Evolutionary conservation across 30 jellyfish, hydroid and myxozoan genomes (phyloP), one percentile per base, ranked within the genome.

Genomic region (Pseudorhiza aurosa): DNA sequence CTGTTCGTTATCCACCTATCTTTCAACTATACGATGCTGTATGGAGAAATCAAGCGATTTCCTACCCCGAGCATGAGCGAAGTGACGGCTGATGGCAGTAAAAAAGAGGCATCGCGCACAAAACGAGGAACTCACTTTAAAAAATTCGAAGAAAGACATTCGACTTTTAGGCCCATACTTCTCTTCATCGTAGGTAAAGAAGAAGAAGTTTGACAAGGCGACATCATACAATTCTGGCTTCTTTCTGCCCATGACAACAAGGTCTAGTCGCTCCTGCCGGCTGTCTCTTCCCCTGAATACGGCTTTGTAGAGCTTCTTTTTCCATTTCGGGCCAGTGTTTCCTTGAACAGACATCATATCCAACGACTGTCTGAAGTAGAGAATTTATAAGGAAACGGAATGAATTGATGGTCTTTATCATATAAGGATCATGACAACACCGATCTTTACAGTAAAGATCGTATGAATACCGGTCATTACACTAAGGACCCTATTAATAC

Each of bases 221-320:
- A 92, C 96, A 81, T 92, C 98, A 59, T 49, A 86, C 14, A 89
- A 21, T 18, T 86, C 93, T 18, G 96, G 75, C 51, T 77, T 85
- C 12, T 84, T 73, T 29, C 98, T 82, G 45, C 93, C 94, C 72
- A 69, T 90, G 30, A 57, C 87, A 27, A 81, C 85, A 15, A 92
- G 71, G 81, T 92, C 97, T 19, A 92, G 83, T 2, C 98, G 83
- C 57, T 85, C 97, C 58, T 79, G 95, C 24, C 97, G 90, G 58
- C 98, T 92, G 58, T 92, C 98, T 31, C 96, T 65, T n/a, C 98
- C 98, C 1, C 98, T 75, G 39, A 77, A 92, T 28, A 92, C 77
- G 11, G 94, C 98, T 76, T 85, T 87, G 58, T 57, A 79, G 5
- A 57, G 73, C 45, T 92, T 92, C 1, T 86, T 56, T 33, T 72